These are phyloP conservation scores for Eubucco bourcierii DNA, from an alignment of 2,113 vertebrate species.

Conservation along the genomic window DNA sequence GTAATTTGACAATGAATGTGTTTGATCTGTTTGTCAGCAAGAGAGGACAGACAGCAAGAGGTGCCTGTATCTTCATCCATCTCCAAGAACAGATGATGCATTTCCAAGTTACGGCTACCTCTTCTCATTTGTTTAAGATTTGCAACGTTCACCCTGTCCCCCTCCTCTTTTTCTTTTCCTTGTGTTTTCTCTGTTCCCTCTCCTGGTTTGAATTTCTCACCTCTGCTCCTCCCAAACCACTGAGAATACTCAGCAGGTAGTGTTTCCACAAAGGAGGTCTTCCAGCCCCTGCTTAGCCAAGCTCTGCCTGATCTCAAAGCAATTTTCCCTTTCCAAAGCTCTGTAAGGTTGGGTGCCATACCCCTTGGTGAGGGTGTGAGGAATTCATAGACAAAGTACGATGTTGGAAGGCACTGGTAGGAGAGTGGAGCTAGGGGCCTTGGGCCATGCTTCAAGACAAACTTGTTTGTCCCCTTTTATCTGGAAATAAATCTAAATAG, in stretches of 20 bases:
- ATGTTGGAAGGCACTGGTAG: neutral
- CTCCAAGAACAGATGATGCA: neutral
- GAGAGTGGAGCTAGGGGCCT: neutral
- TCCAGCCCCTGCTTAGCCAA: neutral
- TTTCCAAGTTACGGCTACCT: neutral
- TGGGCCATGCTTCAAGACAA: neutral
- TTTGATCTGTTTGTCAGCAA: neutral
- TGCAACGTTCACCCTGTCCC: neutral
- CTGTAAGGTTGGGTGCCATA: neutral
- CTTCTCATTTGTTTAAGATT: neutral
- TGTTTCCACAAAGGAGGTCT: slow-evolving; percentile 18
- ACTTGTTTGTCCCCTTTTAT: slow-evolving; percentile 7
- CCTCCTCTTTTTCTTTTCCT: neutral
- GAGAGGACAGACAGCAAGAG: neutral
- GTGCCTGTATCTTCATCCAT: neutral
- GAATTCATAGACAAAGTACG: neutral
- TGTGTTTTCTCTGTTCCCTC: neutral
- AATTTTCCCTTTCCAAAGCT: slow-evolving; percentile 4
- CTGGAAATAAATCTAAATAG: neutral
- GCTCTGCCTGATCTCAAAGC: neutral
- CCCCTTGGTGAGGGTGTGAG: neutral
- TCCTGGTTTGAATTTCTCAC: slow-evolving; percentile 36
- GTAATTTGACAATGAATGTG: neutral
- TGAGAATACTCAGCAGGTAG: slow-evolving; percentile 18
- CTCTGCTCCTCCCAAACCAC: slow-evolving; percentile 53